Evolutionary conservation across 1,140 invertebrate genomes (phyloP).

Genomic region (Ceratina japonica): DNA sequence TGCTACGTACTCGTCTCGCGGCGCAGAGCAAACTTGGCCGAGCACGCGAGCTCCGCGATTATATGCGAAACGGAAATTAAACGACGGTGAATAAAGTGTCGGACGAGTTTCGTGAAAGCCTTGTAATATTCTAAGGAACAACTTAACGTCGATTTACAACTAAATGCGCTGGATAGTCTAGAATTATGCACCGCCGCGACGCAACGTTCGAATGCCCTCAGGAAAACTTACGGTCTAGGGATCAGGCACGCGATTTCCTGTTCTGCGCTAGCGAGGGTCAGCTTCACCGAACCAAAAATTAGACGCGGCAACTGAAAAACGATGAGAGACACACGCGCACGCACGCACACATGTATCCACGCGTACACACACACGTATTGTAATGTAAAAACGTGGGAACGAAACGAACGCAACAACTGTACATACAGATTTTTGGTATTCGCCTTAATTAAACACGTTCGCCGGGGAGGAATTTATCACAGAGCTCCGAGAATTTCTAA

Average conservation of each 20-base stretch:
- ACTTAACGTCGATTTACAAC: slow-evolving; percentile 10
- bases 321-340: too few relatives aligned
- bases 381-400: slow-evolving; percentile 27
- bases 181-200: slow-evolving; percentile 45
- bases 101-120: too few relatives aligned
- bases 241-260: slow-evolving; percentile 61
- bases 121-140: slow-evolving; percentile 21
- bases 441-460: slow-evolving; percentile 24
- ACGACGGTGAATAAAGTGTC: too few relatives aligned
- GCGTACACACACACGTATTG: too few relatives aligned
- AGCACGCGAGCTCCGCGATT: too few relatives aligned
- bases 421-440: slow-evolving; percentile 61
- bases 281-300: slow-evolving; percentile 9
- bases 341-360: too few relatives aligned
- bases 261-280: slow-evolving; percentile 38
- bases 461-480: slow-evolving; percentile 28
- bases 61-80: too few relatives aligned
- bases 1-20: background rate
- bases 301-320: too few relatives aligned
- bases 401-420: slow-evolving; percentile 63
- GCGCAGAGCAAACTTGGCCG: too few relatives aligned
- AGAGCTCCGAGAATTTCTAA: slow-evolving; percentile 23
- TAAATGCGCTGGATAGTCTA: slow-evolving; percentile 10
- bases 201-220: slow-evolving; percentile 56
- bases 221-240: slow-evolving; percentile 59